Percentiles rank a stretch among this genome's conserved stretches.
Conservation (phyloP, 2,888 invertebrate genomes). For the Xanthia icteritia region DNA sequence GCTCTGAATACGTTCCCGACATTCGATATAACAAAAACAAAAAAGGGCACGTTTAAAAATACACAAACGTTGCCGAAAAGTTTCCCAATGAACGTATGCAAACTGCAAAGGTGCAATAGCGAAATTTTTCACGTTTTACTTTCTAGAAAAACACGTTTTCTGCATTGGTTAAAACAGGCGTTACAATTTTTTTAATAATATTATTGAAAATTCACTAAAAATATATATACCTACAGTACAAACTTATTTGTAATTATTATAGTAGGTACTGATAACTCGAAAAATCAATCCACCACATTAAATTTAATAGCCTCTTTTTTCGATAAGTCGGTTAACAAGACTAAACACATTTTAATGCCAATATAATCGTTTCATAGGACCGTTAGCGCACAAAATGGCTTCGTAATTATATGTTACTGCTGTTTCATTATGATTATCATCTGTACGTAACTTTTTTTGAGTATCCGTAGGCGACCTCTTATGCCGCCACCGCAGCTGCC, state of each 20-base stretch:
- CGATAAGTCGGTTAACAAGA: background rate
- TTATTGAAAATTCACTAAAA: background rate
- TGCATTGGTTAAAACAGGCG: background rate
- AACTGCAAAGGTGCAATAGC: background rate
- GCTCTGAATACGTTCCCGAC: background rate
- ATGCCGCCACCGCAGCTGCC: too few relatives aligned
- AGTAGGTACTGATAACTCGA: background rate
- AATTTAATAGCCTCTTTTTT: background rate
- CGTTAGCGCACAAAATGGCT: slow-evolving; percentile 27
- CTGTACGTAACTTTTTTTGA: slow-evolving; percentile 8
- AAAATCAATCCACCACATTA: background rate
- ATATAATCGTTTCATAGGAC: slow-evolving; percentile 42
- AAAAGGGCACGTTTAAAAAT: background rate
- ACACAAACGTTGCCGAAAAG: background rate
- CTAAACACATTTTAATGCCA: slow-evolving; percentile 48
- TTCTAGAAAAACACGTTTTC: background rate
- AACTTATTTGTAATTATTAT: background rate
- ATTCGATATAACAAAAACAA: background rate
- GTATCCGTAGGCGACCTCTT: too few relatives aligned
- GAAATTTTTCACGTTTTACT: background rate
- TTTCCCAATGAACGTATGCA: background rate
- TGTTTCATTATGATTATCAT: slow-evolving; percentile 30
- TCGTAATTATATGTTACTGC: slow-evolving; percentile 36
- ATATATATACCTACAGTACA: background rate
- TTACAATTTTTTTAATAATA: background rate